Evolutionary conservation across 2,888 invertebrate genomes (phyloP).

Genomic region (Mesorhabditis spiculigera): DNA sequence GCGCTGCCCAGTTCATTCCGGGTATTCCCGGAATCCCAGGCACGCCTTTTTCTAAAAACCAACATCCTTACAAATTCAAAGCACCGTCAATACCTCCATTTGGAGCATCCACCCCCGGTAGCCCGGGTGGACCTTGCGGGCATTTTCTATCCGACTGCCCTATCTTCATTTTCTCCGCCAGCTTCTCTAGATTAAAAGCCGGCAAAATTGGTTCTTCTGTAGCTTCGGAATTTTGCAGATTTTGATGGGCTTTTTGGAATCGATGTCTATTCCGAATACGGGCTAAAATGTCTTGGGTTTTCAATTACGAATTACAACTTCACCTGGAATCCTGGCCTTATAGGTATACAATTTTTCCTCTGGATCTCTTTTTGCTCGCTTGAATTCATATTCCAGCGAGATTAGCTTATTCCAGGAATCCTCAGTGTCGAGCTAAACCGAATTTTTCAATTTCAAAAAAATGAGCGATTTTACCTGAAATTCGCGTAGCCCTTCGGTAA

Average conservation of each 20-base stretch:
- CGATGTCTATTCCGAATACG: neutral
- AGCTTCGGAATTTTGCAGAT: neutral
- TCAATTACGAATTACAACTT: too few species aligned
- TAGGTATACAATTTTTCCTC: neutral
- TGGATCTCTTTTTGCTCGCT: neutral
- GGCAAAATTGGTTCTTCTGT: neutral
- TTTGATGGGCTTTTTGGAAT: neutral
- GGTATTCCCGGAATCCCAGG: neutral
- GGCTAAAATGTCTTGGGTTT: neutral
- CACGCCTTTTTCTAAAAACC: neutral
- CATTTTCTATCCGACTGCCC: neutral
- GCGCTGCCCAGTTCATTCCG: neutral
- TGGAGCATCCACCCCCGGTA: neutral
- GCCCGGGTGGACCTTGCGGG: neutral
- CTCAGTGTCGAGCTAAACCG: neutral
- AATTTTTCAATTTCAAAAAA: neutral
- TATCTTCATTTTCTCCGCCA: neutral
- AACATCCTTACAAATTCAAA: too few species aligned
- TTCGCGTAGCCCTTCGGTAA: neutral
- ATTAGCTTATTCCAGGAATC: constrained; percentile 4
- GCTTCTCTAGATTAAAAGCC: too few species aligned
- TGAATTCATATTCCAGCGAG: neutral
- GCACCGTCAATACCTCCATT: constrained; percentile 1
- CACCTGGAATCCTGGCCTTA: neutral
- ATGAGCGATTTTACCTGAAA: neutral